Percentiles rank a stretch among this genome's conserved stretches.
Conservation (phyloP, 2,113 vertebrate genomes). For the Hystrix brachyura region DNA sequence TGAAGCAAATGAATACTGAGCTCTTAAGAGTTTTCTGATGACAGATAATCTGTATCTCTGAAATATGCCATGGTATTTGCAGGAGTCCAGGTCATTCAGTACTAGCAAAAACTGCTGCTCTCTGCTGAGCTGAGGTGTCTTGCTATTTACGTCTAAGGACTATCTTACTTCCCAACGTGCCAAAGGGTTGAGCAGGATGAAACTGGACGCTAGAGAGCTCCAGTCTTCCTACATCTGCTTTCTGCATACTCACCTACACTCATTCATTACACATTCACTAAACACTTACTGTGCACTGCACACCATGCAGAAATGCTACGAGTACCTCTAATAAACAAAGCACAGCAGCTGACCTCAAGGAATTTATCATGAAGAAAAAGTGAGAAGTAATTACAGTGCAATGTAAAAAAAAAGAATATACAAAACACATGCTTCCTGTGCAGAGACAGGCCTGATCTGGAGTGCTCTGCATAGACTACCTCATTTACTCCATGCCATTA, state of each 20-base stretch:
- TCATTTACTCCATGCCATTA: neutral
- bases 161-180: neutral
- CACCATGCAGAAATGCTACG: neutral
- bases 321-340: neutral
- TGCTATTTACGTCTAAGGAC: neutral
- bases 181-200: accelerated
- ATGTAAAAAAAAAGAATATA: neutral
- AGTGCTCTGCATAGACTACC: accelerated
- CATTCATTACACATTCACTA: neutral
- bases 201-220: neutral
- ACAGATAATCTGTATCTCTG: neutral
- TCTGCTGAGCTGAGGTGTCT: neutral
- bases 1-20: neutral
- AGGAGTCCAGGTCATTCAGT: neutral
- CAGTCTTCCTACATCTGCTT: neutral
- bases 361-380: neutral
- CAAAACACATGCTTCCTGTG: accelerated
- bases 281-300: neutral
- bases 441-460: accelerated
- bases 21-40: neutral
- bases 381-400: neutral
- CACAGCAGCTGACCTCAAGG: neutral
- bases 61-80: neutral
- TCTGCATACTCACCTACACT: neutral
- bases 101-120: neutral